Conservation (phyloP, 2,797 vertebrate species). For the Rhinichthys osculus region DNA sequence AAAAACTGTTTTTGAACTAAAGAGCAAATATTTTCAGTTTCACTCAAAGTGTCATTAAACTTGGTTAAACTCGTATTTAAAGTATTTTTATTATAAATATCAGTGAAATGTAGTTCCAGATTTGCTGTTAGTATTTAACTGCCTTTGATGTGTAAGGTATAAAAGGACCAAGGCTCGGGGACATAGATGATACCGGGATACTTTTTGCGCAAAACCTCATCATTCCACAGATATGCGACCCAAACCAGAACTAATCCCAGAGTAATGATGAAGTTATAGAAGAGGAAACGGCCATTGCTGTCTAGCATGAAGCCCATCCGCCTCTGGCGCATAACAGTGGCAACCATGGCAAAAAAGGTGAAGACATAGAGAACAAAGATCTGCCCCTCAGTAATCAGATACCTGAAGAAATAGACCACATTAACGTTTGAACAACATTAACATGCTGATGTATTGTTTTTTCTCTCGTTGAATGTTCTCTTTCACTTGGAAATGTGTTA, state of each 20-base stretch:
- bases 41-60: neutral
- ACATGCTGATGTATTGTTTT: neutral
- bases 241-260: slow-evolving; percentile 85
- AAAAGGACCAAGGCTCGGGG: slow-evolving; percentile 96
- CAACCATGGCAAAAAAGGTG: slow-evolving; percentile 90
- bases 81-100: neutral
- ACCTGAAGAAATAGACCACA: slow-evolving; percentile 78
- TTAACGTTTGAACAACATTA: neutral
- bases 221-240: slow-evolving; percentile 92
- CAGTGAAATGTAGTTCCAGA: neutral
- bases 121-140: slow-evolving; percentile 56
- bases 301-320: slow-evolving; percentile 83
- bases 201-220: slow-evolving; percentile 86
- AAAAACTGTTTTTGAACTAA: neutral
- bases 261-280: slow-evolving; percentile 84
- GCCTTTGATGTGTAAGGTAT: slow-evolving; percentile 85
- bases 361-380: slow-evolving; percentile 94
- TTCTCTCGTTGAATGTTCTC: neutral
- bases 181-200: slow-evolving; percentile 93
- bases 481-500: neutral
- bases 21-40: neutral
- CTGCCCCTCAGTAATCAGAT: slow-evolving; percentile 95
- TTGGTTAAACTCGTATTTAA: neutral
- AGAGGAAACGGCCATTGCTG: slow-evolving; percentile 92
- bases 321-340: slow-evolving; percentile 82